Evolutionary conservation across 1,140 invertebrate genomes (phyloP).

Genomic region (Micrasema longulum): DNA sequence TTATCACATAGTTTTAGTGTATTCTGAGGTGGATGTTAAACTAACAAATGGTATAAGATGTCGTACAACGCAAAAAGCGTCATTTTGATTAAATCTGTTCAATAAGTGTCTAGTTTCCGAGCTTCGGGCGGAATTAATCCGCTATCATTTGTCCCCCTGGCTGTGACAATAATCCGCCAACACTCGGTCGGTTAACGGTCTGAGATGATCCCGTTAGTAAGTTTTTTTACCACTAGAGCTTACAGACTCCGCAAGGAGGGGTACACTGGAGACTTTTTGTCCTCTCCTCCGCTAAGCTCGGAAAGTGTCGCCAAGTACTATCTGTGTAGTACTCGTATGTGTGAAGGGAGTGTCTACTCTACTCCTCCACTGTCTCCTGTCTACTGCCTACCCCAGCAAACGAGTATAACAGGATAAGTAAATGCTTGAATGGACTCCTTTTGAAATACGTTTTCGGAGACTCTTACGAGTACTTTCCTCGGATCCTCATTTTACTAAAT

Average conservation of each 20-base stretch:
- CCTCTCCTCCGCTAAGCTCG: not conserved
- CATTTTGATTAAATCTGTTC: no score
- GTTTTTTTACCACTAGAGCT: slow-evolving; percentile 39
- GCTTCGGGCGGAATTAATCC: slow-evolving; percentile 28
- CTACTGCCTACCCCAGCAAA: slow-evolving; percentile 3
- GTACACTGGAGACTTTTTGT: no score
- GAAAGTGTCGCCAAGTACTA: slow-evolving; percentile 20
- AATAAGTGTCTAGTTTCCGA: no score
- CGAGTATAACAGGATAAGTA: slow-evolving; percentile 34
- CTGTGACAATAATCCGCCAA: slow-evolving; percentile 45
- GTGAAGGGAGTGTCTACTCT: no score
- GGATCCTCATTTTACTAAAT: no score
- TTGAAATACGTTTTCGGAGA: slow-evolving; percentile 33
- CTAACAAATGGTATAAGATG: no score
- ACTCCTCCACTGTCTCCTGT: no score
- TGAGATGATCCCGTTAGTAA: slow-evolving; percentile 50
- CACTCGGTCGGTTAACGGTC: slow-evolving; percentile 46
- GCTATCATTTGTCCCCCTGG: slow-evolving; percentile 45
- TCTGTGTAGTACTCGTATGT: no score
- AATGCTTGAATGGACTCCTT: slow-evolving; percentile 28
- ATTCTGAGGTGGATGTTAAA: no score
- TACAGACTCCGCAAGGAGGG: not conserved
- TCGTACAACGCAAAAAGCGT: no score
- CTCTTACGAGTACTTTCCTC: no score
- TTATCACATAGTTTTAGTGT: no score